phyloP scores from a whole-genome alignment of 2,888 invertebrate genomes.

The Rhyacophila evoluta region DNA sequence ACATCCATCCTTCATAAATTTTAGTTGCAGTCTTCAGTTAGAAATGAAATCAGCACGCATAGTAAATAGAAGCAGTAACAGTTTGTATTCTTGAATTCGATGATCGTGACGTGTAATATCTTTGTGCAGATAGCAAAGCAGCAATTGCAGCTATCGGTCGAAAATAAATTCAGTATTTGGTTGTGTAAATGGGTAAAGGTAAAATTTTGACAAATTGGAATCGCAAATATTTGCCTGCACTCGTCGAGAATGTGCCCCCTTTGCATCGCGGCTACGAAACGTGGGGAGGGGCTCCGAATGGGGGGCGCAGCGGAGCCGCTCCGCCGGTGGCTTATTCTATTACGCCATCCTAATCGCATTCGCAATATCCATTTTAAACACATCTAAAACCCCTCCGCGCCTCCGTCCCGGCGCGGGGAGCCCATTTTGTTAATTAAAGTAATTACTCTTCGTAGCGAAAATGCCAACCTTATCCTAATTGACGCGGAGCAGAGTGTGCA shows the following conservation, averaged over 20 bases:
- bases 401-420: conserved; percentile 39
- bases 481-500: conserved; percentile 61
- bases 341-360: conserved; percentile 54
- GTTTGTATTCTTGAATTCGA: too few relatives aligned
- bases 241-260: conserved; percentile 38
- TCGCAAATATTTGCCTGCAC: conserved; percentile 51
- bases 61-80: too few relatives aligned
- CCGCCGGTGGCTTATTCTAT: conserved; percentile 52
- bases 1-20: too few relatives aligned
- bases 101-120: too few relatives aligned
- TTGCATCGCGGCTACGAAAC: background rate
- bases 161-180: background rate
- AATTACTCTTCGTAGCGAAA: conserved; percentile 68
- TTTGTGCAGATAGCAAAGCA: too few relatives aligned
- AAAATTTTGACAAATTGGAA: conserved; percentile 49
- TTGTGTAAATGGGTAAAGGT: conserved; percentile 21
- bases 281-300: conserved; percentile 27
- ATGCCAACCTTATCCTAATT: conserved; percentile 69
- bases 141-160: background rate
- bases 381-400: conserved; percentile 49
- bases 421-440: conserved; percentile 69
- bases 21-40: too few relatives aligned
- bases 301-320: conserved; percentile 34
- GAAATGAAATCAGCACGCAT: too few relatives aligned
- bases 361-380: conserved; percentile 54